Percentiles rank a stretch among this genome's conserved stretches.
phyloP scores from a whole-genome alignment of 1,140 invertebrate species.

The Dinoponera quadriceps region DNA sequence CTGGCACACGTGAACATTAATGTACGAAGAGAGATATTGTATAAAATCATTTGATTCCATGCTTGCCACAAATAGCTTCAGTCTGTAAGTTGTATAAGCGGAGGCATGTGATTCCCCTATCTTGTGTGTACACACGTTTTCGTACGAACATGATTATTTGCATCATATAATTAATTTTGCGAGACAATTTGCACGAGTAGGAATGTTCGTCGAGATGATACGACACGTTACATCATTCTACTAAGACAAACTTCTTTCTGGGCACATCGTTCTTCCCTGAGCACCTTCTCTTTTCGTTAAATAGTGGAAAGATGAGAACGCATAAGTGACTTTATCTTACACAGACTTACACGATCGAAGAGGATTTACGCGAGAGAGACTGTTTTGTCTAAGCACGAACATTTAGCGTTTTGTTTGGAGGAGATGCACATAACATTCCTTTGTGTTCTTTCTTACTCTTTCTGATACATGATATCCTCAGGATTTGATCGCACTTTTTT shows the following conservation, averaged over 20 bases:
- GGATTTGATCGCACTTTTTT: not conserved
- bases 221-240: not conserved
- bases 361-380: not conserved
- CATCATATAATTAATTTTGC: slow-evolving; percentile 43
- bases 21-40: slow-evolving; percentile 71
- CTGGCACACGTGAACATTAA: slow-evolving; percentile 49
- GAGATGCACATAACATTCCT: not conserved
- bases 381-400: slow-evolving; percentile 4
- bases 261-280: not conserved
- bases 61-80: slow-evolving; percentile 82
- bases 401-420: not conserved
- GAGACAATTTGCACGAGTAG: slow-evolving; percentile 20
- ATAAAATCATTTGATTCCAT: slow-evolving; percentile 81
- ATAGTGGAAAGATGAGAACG: not conserved
- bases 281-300: not conserved
- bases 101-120: slow-evolving; percentile 77
- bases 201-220: slow-evolving; percentile 1
- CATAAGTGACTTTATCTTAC: not conserved
- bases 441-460: not conserved
- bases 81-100: slow-evolving; percentile 81
- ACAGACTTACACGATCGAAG: slow-evolving; percentile 7
- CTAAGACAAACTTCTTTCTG: slow-evolving; percentile 10
- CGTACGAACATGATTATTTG: slow-evolving; percentile 47
- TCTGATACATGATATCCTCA: not conserved
- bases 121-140: slow-evolving; percentile 50